A percentile compares a stretch with the other conserved stretches of the same genome.
Evolutionary conservation across 1,140 invertebrate genomes (phyloP).

Genomic region (Idris sp.): DNA sequence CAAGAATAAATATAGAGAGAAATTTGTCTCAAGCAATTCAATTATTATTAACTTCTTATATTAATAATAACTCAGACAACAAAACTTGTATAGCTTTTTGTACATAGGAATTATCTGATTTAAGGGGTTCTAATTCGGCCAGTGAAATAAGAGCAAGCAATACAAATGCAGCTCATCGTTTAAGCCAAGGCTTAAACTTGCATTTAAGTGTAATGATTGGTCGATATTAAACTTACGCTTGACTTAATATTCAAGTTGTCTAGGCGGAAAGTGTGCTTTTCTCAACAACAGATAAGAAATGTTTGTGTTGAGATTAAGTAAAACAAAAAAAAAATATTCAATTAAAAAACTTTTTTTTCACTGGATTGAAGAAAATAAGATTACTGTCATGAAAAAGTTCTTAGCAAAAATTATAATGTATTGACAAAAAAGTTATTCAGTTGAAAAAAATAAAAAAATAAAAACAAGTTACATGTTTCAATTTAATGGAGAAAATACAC

Average conservation of each 20-base stretch:
- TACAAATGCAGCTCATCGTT: slow-evolving; percentile 57
- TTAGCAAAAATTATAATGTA: no score
- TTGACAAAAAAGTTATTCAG: no score
- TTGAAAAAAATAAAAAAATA: no score
- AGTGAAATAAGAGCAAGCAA: slow-evolving; percentile 49
- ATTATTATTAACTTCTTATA: slow-evolving; percentile 36
- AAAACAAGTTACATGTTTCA: no score
- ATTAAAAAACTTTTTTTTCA: no score
- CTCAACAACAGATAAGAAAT: no score
- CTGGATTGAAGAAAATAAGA: no score
- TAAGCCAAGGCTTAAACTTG: slow-evolving; percentile 56
- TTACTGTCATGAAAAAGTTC: no score
- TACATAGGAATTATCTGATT: slow-evolving; percentile 49
- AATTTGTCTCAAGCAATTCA: slow-evolving; percentile 2
- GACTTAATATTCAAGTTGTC: slow-evolving; percentile 59
- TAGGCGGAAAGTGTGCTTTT: slow-evolving; percentile 25
- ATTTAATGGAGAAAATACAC: slow-evolving; percentile 6
- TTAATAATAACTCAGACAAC: slow-evolving; percentile 19
- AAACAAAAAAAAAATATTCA: no score
- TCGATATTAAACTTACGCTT: slow-evolving; percentile 60
- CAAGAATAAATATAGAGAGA: no score
- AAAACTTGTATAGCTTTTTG: slow-evolving; percentile 35
- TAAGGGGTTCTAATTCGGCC: slow-evolving; percentile 25
- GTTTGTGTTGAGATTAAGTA: no score
- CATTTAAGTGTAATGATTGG: slow-evolving; percentile 59